Evolutionary conservation across 2,113 vertebrate genomes (phyloP).

Genomic region (Apistogramma diplotaenia): DNA sequence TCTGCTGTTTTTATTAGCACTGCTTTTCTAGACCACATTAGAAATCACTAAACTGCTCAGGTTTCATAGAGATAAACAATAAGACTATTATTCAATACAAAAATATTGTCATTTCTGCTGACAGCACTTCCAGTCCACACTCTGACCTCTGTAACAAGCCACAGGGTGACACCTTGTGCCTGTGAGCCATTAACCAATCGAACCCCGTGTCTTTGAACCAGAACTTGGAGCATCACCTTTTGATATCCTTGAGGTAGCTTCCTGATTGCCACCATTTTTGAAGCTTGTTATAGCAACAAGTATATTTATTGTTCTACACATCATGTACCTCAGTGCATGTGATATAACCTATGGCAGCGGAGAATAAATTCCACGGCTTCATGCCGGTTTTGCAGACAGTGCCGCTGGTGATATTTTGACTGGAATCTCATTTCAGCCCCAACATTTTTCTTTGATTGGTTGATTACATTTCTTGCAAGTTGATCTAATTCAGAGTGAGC

Average conservation of each 20-base stretch:
- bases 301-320: neutral
- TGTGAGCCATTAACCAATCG: too few species aligned
- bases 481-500: neutral
- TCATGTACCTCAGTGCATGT: too few species aligned
- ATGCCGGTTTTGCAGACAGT: neutral
- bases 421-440: neutral
- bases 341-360: neutral
- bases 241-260: neutral
- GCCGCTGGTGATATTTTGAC: neutral
- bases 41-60: neutral
- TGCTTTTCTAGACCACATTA: too few species aligned
- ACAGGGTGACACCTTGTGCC: too few species aligned
- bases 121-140: too few species aligned
- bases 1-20: too few species aligned
- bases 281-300: neutral
- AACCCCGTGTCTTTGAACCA: too few species aligned
- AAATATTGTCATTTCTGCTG: neutral
- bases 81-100: too few species aligned
- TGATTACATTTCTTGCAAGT: neutral
- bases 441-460: neutral
- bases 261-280: accelerated
- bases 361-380: neutral
- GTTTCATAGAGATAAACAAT: neutral
- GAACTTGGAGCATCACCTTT: neutral
- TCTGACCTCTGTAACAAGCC: too few species aligned